These are phyloP conservation scores for Drosophila kambysellisi DNA, from an alignment of 2,888 invertebrate species.

Conservation along the genomic window DNA sequence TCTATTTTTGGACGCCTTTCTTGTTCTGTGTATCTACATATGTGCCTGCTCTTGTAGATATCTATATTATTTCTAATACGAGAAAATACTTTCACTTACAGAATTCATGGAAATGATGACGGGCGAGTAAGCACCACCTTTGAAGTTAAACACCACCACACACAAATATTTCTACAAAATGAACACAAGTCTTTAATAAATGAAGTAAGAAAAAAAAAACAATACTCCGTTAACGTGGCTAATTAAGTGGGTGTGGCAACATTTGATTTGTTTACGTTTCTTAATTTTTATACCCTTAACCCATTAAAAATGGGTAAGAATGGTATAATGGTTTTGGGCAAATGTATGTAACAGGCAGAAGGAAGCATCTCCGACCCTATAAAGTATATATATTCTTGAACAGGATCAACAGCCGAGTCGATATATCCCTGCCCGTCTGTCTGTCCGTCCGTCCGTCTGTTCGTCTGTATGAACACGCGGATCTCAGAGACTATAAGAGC, in stretches of 20 bases:
- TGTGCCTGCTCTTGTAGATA: neutral
- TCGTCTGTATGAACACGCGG: too few species aligned
- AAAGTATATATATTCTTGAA: too few species aligned
- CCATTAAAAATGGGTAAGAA: too few species aligned
- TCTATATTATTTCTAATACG: neutral
- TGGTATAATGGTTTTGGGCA: too few species aligned
- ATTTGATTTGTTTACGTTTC: neutral
- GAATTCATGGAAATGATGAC: constrained; percentile 99
- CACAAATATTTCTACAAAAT: constrained; percentile 25
- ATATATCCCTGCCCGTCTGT: too few species aligned
- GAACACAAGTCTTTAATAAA: constrained; percentile 25
- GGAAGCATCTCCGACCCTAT: neutral
- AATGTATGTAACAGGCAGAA: too few species aligned
- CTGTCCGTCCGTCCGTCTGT: too few species aligned
- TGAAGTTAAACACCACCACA: constrained; percentile 3
- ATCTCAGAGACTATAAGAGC: too few species aligned
- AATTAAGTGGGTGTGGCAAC: neutral
- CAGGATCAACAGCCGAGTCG: too few species aligned
- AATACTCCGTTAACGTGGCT: neutral
- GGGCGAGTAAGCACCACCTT: constrained; percentile 89
- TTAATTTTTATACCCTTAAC: too few species aligned
- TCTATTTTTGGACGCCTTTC: constrained; percentile 39
- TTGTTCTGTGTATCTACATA: constrained; percentile 19
- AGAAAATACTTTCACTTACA: constrained; percentile 86
- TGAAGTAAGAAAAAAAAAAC: neutral